A percentile compares a stretch with the other conserved stretches of the same genome.
phyloP scores from a whole-genome alignment of 2,888 invertebrate species.

The Lasioglossum oenotherae region DNA sequence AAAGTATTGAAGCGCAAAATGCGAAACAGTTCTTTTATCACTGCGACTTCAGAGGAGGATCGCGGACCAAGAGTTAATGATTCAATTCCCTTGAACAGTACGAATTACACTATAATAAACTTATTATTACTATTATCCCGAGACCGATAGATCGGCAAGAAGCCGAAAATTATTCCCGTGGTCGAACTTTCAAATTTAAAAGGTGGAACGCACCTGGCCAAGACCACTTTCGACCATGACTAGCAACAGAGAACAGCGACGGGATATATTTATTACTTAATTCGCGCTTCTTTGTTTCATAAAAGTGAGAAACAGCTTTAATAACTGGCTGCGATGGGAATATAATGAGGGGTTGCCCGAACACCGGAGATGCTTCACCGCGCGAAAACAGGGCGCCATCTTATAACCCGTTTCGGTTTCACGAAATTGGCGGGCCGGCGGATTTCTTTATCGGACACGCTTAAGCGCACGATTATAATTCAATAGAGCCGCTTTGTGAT shows the following conservation, averaged over 20 bases:
- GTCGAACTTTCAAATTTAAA: constrained; percentile 56
- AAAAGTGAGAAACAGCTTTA: constrained; percentile 83
- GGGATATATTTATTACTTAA: constrained; percentile 81
- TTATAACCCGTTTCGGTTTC: constrained; percentile 69
- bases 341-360: constrained; percentile 79
- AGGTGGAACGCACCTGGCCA: constrained; percentile 65
- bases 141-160: not conserved
- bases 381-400: constrained; percentile 65
- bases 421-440: constrained; percentile 51
- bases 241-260: constrained; percentile 35
- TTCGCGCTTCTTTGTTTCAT: constrained; percentile 83
- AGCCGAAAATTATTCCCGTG: constrained; percentile 28
- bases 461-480: constrained; percentile 55
- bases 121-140: constrained; percentile 2
- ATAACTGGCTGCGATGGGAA: constrained; percentile 78
- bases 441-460: constrained; percentile 43
- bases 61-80: not conserved
- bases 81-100: not conserved
- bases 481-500: constrained; percentile 47
- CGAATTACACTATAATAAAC: not conserved
- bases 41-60: not conserved
- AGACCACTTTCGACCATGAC: constrained; percentile 44
- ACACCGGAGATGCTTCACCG: constrained; percentile 60
- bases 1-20: not conserved
- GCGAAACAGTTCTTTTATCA: not conserved